Evolutionary conservation across 2,797 vertebrate species (phyloP).

Genomic region (Acrossocheilus fasciatus): DNA sequence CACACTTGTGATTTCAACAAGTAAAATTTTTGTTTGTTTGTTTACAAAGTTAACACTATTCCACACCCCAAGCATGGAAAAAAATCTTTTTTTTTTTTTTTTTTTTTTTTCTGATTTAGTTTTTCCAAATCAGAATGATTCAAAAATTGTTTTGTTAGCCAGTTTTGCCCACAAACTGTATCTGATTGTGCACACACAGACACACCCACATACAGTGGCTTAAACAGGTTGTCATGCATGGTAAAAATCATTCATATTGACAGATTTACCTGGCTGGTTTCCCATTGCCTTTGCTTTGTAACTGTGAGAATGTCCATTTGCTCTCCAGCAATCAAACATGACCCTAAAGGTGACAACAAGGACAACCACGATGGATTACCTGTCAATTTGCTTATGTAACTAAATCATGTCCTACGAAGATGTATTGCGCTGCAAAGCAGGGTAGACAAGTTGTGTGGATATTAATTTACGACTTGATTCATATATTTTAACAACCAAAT

Average conservation of each 20-base stretch:
- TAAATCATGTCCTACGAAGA: conserved; percentile 83
- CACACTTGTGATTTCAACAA: neutral
- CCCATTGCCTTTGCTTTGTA: conserved; percentile 62
- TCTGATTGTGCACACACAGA: conserved; percentile 26
- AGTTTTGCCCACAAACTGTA: conserved; percentile 38
- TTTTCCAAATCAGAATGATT: neutral
- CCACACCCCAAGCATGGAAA: neutral
- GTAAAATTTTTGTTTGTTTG: neutral
- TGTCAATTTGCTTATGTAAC: conserved; percentile 86
- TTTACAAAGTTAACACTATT: neutral
- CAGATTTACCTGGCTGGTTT: conserved; percentile 59
- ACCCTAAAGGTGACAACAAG: conserved; percentile 85
- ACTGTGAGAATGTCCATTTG: conserved; percentile 70
- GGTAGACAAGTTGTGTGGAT: conserved; percentile 82
- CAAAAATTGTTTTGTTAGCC: neutral
- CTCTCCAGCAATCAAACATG: conserved; percentile 79
- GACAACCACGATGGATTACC: conserved; percentile 83
- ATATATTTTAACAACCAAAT: conserved; percentile 80
- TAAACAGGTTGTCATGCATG: conserved; percentile 55
- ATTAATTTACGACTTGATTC: conserved; percentile 84
- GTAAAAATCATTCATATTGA: conserved; percentile 62
- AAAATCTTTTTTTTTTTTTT: no score
- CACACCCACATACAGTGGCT: conserved; percentile 18
- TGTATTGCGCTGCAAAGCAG: conserved; percentile 82
- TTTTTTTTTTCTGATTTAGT: neutral